Conservation (phyloP, 2,797 vertebrate genomes). For the Neosilurus hyrtlii region DNA sequence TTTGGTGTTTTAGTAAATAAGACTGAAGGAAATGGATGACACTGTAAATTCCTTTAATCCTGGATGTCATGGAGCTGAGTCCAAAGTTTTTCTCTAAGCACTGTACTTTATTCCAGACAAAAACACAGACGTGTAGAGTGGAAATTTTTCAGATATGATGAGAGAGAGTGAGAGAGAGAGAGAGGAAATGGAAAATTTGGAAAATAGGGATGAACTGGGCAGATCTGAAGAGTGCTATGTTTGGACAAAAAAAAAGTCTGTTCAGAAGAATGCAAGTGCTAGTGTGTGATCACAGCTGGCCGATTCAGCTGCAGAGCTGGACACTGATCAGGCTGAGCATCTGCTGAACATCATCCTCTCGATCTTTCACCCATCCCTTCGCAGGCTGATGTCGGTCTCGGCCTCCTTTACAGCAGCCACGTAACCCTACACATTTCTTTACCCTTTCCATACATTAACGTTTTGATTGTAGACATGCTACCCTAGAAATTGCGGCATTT, state of each 20-base stretch:
- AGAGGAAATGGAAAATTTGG: neutral
- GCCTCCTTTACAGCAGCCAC: neutral
- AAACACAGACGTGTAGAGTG: constrained; percentile 7
- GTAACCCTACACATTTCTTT: neutral
- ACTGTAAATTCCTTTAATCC: constrained; percentile 8
- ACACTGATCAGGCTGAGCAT: neutral
- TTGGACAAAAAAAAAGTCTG: neutral
- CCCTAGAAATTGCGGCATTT: too few relatives aligned
- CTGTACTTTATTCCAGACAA: neutral
- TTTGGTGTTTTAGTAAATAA: neutral
- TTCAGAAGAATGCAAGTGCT: neutral
- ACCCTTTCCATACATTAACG: neutral
- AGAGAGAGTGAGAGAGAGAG: constrained; percentile 10
- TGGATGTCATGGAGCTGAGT: neutral
- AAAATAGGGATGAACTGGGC: constrained; percentile 19
- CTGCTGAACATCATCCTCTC: neutral
- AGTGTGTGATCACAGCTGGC: constrained; percentile 38
- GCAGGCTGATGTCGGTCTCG: neutral
- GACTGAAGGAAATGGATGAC: too few relatives aligned
- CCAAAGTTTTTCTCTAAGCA: neutral
- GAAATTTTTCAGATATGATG: constrained; percentile 6
- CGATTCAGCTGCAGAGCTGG: constrained; percentile 15
- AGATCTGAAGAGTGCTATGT: constrained; percentile 13
- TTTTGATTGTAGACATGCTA: too few relatives aligned
- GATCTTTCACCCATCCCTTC: neutral